Evolutionary conservation across 2,797 vertebrate species (phyloP), one percentile per base, ranked within the genome.

Genomic region (Bovichtus variegatus): DNA sequence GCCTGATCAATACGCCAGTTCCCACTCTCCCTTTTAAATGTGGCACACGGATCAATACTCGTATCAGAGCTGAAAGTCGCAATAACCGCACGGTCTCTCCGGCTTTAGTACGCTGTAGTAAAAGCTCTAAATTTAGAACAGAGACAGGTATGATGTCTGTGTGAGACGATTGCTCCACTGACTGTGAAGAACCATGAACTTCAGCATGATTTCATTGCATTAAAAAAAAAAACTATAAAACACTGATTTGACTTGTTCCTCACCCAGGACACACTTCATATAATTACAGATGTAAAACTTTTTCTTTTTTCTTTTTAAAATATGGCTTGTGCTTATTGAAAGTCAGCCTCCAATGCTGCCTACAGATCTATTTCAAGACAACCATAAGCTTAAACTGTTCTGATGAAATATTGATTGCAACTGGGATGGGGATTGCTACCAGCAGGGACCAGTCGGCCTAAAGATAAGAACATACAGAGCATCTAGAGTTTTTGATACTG

Each of bases 1-100:
- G 83, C 86, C 89, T 90, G 94, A 96, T 95, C 95, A 86, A 93
- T 94, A 87, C 59, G 23, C 87, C 78, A 91, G 93, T 94, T 94
- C 93, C 94, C 93, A 92, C 93, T 94, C 93, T 92, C 89, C 91
- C 87, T 95, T 83, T 93, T 88, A 94, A 91, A 95, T 92, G 93
- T 92, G 91, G 92, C 92, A 87, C 90, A 78, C 82, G 60, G 85
- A 96, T 95, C 96, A 71, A 94, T 95, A 86, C 76, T 88, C 90
- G 91, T 90, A 93, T 94, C 75, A 80, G 86, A 89, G 91, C 86
- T 92, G 90, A 91, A 92, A 95, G 91, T 89, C 91, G 93, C 88
- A 89, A 91, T 90, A 92, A 93, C 90, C 91, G 68, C 93, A 91
- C 84, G 64, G 76, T 80, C 85, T 85, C 78, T 83, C 78, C 54